Evolutionary conservation across 2,888 invertebrate genomes (phyloP), one percentile per base, ranked within the genome.

Genomic region (Endomychus coccineus): DNA sequence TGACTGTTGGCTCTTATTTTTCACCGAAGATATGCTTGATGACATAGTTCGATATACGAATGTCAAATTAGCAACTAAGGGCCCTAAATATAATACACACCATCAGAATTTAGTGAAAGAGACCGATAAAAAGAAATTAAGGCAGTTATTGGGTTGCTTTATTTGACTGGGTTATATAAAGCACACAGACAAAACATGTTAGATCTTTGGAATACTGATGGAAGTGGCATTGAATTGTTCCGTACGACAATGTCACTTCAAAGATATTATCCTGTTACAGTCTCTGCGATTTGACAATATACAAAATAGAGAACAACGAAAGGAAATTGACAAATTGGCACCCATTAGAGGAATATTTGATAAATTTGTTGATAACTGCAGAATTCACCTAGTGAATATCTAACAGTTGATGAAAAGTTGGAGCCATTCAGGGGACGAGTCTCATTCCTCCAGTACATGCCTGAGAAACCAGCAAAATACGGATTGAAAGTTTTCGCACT

Each of bases 341-440:
- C 11, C 25, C 11, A 22, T 34, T 25, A n/a, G 16, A 19, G 34
- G 11, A n/a, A 15, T 32, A n/a, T n/a, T 21, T 17, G 32, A 32
- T n/a, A n/a, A 32, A 7, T 32, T 32, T 22, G 32, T 32, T 12
- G 32, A 32, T 32, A 32, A 32, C 21, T 32, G 22, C n/a, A 17
- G 22, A 14, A 23, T n/a, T 9, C 13, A 13, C 16, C 29, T 14
- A 14, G 29, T 12, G 29, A 16, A 29, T 19, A 7, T n/a, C 15
- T 29, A 29, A 27, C 21, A 31, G 21, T 31, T 16, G 14, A 19
- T 31, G 31, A 31, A 21, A 31, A 31, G 31, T 31, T 31, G 16
- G 29, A 29, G 16, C 14, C 29, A 29, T 29, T 29, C 5, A 31
- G 21, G 21, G 31, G 21, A 17, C 16, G 14, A 14, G 17, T 16